Conservation (phyloP, 2,113 vertebrate species). For the Pica pica region DNA sequence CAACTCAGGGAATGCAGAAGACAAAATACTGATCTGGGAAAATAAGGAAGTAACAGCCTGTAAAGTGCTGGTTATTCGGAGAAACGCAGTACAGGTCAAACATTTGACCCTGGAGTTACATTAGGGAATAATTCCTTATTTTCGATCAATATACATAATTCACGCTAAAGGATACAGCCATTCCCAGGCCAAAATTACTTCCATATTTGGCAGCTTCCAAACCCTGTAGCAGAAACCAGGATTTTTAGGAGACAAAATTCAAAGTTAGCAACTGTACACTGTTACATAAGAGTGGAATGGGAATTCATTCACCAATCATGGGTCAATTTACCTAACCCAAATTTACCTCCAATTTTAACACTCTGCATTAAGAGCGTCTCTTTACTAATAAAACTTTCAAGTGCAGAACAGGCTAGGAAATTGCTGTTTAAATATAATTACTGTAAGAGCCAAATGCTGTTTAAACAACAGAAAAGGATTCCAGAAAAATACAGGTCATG, state of each 20-base stretch:
- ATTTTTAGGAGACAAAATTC: neutral
- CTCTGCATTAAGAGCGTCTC: neutral
- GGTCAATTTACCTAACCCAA: neutral
- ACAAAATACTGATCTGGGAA: neutral
- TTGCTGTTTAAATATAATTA: neutral
- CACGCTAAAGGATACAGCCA: neutral
- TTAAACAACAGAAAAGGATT: neutral
- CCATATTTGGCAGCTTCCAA: neutral
- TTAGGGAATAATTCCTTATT: neutral
- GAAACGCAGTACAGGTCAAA: neutral
- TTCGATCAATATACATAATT: neutral
- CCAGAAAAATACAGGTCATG: neutral
- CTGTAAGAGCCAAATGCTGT: neutral
- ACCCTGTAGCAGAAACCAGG: neutral
- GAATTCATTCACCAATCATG: neutral
- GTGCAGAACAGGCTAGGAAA: neutral
- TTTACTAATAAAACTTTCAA: neutral
- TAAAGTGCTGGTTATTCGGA: neutral
- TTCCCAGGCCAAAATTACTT: neutral
- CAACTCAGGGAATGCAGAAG: neutral
- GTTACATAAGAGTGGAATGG: neutral
- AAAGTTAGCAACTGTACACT: neutral
- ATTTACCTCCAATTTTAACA: neutral
- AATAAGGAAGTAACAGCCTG: neutral
- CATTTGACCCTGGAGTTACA: neutral